Base-by-base conservation (phyloP, 2,888 invertebrate species). In the Polyploca ridens region DNA sequence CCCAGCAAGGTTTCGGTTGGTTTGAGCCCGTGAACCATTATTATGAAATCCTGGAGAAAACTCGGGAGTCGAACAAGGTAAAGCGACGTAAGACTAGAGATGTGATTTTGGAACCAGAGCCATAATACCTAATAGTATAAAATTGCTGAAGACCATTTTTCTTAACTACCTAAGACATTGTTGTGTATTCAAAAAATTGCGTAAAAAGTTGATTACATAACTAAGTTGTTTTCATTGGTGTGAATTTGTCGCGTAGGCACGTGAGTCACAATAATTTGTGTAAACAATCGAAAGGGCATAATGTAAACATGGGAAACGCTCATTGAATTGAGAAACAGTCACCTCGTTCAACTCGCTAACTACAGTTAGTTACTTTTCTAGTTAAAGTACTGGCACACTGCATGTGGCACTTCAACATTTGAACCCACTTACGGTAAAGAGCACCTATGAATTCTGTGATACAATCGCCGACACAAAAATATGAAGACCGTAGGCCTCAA, bases 21-120 rank as follows among this genome's bases (percentile, higher is more conserved):
- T 79, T 89, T 4, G 84, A 89, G 35, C 92, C 91, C 0, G 87
- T 89, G 8, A 93, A 93, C 73, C 93, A 94, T 75, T 93, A 78
- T 69, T 94, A 90, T 66, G 85, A 88, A 2, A 80, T 88, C 74
- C 70, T 91, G 68, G 89, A 89, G 66, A 85, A 79, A 65, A 80
- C 77, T 1, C 68, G 76, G 14, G 86, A 82, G 10, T 60, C 60
- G 0, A 62, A 38, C 10, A 79, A 69, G 65, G 64, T 64, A 11
- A 81, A 70, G 63, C 72, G 74, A 27, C 74, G 68, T 1, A 69
- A 64, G 54, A 77, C 70, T 58, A 63, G 16, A 54, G 19, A 54
- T 54, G n/a, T 6, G 58, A 59, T n/a, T 19, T 3, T 7, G 0
- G 57, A 64, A 59, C 58, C 33, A n/a, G 33, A n/a, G 13, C 4